These are phyloP conservation scores for Orthosia cruda DNA, from an alignment of 2,888 invertebrate genomes.

Conservation along the genomic window DNA sequence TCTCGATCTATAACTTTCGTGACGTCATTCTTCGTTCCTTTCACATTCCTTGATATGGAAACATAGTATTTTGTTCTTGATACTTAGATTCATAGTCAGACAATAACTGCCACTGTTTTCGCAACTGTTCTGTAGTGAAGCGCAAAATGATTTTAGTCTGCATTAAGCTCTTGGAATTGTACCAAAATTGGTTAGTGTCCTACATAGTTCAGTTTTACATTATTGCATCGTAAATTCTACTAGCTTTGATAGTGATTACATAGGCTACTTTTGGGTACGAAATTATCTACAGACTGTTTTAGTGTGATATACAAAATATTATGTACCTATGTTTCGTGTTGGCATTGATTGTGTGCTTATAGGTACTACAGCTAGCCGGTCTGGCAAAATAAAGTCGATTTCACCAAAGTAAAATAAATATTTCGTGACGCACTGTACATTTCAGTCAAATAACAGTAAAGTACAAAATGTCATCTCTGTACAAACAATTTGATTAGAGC, in stretches of 20 bases:
- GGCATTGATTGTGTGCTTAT: not conserved
- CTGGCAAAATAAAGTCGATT: not conserved
- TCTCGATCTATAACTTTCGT: slow-evolving; percentile 10
- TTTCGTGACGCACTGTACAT: not conserved
- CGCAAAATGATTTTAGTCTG: slow-evolving; percentile 63
- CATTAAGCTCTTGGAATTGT: slow-evolving; percentile 71
- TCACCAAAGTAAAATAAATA: not conserved
- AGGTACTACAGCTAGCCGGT: not conserved
- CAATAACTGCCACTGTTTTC: slow-evolving; percentile 29
- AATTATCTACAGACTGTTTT: slow-evolving; percentile 17
- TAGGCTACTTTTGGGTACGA: slow-evolving; percentile 11
- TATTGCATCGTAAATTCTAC: slow-evolving; percentile 70
- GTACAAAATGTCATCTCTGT: not conserved
- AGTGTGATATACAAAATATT: not conserved
- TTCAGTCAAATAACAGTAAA: not conserved
- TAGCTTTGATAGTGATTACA: slow-evolving; percentile 51
- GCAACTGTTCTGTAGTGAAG: slow-evolving; percentile 58
- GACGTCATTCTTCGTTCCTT: slow-evolving; percentile 34
- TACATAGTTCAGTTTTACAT: slow-evolving; percentile 71
- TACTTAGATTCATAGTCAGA: slow-evolving; percentile 13
- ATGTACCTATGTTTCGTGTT: slow-evolving; percentile 11
- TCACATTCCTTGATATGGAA: slow-evolving; percentile 15
- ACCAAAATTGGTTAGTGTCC: slow-evolving; percentile 73
- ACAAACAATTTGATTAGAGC: not conserved
- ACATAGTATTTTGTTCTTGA: slow-evolving; percentile 17